Evolutionary conservation across 1,140 invertebrate genomes (phyloP), one percentile per base, ranked within the genome.

Genomic region (Ceratina australensis): DNA sequence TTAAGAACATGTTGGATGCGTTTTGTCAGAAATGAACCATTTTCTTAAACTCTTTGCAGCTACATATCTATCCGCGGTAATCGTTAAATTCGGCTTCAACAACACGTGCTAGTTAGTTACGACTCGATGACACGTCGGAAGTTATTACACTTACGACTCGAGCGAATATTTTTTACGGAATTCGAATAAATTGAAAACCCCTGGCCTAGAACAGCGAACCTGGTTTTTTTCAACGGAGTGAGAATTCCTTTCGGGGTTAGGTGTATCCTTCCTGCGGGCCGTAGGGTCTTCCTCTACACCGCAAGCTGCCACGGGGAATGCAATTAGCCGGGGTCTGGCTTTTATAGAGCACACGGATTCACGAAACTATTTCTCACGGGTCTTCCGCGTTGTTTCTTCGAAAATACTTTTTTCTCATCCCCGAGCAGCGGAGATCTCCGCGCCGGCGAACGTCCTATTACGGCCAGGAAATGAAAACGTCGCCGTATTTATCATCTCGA

Each of bases 381-480:
- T 67, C 57, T 67, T 64, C 60, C 50, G 24, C 28, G 61, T 33
- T 26, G 63, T 28, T 49, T 78, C 52, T n/a, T 56, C 59, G 60
- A 59, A 28, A 20, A 42, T 22, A 42, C 33, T 42, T 42, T 42
- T 42, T 42, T 42, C 33, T 42, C 66, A 26, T 15, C 42, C 42
- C 63, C 60, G 12, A 26, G 1, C 20, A n/a, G 49, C 15, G 61
- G 61, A 59, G 76, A 78, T 78, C 68, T 71, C 42, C 28, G 69
- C 59, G 60, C 52, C 61, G 5, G 26, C 56, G 77, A 50, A 66
- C 54, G 61, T 82, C 80, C 81, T 80, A 82, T 87, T 86, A 87
- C 79, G 60, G 76, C 72, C 79, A 83, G 86, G 85, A 87, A 86
- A 87, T 87, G 86, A 84, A n/a, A 87, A 81, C 78, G 78, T 81